Evolutionary conservation across 2,888 invertebrate genomes (phyloP).

Genomic region (Noctua pronuba): DNA sequence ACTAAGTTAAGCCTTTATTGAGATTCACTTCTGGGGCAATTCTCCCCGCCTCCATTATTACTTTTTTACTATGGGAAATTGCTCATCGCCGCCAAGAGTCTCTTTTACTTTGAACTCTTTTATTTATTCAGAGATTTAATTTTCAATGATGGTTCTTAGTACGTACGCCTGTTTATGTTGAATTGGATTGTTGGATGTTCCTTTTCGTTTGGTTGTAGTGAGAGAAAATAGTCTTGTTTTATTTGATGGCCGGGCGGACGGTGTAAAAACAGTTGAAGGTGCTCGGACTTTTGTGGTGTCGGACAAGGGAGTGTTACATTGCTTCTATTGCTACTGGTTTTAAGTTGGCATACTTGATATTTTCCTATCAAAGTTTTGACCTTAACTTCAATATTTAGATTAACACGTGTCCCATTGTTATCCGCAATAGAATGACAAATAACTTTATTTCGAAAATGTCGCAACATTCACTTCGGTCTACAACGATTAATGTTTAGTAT

Average conservation of each 20-base stretch:
- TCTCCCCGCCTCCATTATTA: constrained; percentile 80
- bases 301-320: not conserved
- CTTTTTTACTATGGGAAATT: constrained; percentile 76
- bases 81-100: constrained; percentile 72
- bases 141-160: constrained; percentile 36
- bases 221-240: constrained; percentile 35
- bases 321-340: not conserved
- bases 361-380: not conserved
- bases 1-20: constrained; percentile 79
- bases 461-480: constrained; percentile 61
- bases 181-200: constrained; percentile 39
- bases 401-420: constrained; percentile 39
- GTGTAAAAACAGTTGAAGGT: constrained; percentile 19
- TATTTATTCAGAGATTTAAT: constrained; percentile 56
- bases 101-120: constrained; percentile 55
- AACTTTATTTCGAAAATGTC: constrained; percentile 53
- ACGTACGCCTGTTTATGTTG: constrained; percentile 30
- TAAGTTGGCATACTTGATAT: not conserved
- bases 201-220: constrained; percentile 27
- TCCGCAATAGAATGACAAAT: constrained; percentile 42
- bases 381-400: constrained; percentile 8
- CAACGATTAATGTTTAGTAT: constrained; percentile 59
- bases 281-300: not conserved
- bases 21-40: constrained; percentile 82
- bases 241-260: not conserved